A percentile compares a stretch with the other conserved stretches of the same genome.
Conservation (phyloP, 2,113 vertebrate genomes). For the Bambusicola thoracicus region DNA sequence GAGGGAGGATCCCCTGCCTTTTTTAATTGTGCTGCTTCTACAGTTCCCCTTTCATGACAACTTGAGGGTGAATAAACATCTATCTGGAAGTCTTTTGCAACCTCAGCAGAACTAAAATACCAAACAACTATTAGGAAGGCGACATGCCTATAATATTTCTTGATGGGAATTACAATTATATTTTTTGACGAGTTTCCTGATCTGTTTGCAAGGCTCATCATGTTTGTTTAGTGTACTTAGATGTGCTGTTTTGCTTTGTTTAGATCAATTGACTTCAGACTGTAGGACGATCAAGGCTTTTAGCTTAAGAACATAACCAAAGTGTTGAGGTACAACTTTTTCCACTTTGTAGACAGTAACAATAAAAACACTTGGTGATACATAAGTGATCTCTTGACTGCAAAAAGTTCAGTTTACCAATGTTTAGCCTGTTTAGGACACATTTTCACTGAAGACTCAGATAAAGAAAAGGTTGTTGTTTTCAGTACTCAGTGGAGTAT, state of each 20-base stretch:
- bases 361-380: neutral
- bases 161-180: neutral
- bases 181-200: neutral
- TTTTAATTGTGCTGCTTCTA: neutral
- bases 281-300: neutral
- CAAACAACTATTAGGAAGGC: neutral
- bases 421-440: neutral
- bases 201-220: neutral
- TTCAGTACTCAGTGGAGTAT: neutral
- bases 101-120: neutral
- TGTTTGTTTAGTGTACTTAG: neutral
- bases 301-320: neutral
- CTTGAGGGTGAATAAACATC: neutral
- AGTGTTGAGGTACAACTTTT: neutral
- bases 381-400: neutral
- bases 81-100: neutral
- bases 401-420: neutral
- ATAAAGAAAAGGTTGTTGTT: neutral
- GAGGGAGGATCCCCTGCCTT: neutral
- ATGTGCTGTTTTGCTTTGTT: neutral
- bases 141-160: neutral
- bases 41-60: neutral
- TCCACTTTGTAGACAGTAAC: neutral
- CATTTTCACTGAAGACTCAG: neutral
- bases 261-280: neutral